Conservation (phyloP, 2,888 invertebrate species). For the Phaonia tiefii region DNA sequence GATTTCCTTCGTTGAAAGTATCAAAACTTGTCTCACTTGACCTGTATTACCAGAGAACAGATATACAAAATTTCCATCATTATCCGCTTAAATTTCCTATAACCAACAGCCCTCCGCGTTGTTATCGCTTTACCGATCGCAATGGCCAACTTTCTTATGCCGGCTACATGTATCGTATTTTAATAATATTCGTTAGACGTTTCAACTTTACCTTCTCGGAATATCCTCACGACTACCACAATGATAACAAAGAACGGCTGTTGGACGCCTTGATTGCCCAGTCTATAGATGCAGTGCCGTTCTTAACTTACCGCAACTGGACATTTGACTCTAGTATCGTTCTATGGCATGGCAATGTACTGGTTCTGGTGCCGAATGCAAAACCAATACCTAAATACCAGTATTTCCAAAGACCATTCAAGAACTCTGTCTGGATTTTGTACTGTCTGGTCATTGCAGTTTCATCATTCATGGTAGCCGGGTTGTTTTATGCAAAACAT, state of each 20-base stretch:
- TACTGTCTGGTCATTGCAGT: background rate
- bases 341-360: slow-evolving; percentile 21
- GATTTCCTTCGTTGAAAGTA: slow-evolving; percentile 7
- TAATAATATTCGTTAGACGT: slow-evolving; percentile 7
- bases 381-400: slow-evolving; percentile 3
- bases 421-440: background rate
- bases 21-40: background rate
- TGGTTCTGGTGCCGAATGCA: slow-evolving; percentile 31
- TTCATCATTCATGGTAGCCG: background rate
- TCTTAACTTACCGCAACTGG: background rate
- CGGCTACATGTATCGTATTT: slow-evolving; percentile 33
- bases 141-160: background rate
- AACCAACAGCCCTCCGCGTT: background rate
- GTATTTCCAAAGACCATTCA: slow-evolving; percentile 14
- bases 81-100: slow-evolving; percentile 22
- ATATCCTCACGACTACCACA: slow-evolving; percentile 38
- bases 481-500: background rate
- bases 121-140: background rate
- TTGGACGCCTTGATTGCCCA: background rate
- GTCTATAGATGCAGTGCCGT: background rate
- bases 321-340: slow-evolving; percentile 20
- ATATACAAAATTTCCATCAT: slow-evolving; percentile 18
- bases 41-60: background rate
- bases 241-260: slow-evolving; percentile 5
- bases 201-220: slow-evolving; percentile 30